Base-by-base conservation (phyloP, 2,888 invertebrate species). In the Xestia c-nigrum region DNA sequence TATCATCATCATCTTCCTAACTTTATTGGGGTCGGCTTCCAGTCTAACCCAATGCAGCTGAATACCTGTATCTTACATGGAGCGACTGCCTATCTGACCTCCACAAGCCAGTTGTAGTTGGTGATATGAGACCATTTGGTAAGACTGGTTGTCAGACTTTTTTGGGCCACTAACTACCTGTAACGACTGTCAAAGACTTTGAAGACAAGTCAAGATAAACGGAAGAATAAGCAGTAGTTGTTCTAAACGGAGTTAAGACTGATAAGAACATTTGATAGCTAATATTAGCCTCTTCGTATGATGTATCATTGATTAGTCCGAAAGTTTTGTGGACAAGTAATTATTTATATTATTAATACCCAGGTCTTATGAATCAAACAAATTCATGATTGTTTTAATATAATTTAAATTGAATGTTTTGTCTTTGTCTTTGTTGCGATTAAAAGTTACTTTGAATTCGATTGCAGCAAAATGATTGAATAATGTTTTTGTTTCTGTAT, bases 271-370 rank as follows among this genome's bases (percentile, higher is more conserved):
- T 63, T 84, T 70, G 19, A 24, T 52, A 68, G 64, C 50, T 47
- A 81, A 74, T 50, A 76, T 68, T 61, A 76, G 24, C 59, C 52
- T 14, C 47, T 31, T 19, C 5, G 19, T 46, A 65, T 70, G 70
- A 66, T 74, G 72, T 67, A 72, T 76, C 63, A 70, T 79, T 78
- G 72, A 70, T 68, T 76, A 24, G 50, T 70, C 38, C 72, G 84
- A 76, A 86, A 86, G 84, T 80, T 75, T 83, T 55, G 59, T 57
- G 40, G 21, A 16, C 59, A 63, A 61, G 68, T 67, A 59, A 70
- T 72, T 67, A 85, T 72, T 73, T 72, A 55, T 57, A 46, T n/a
- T 70, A 59, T 75, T 55, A 76, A 10, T 47, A 66, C n/a, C 14
- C 31, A 75, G 38, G 31, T 59, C 14, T 40, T 59, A 76, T 83